These are phyloP conservation scores for Marisa cornuarietis DNA, from an alignment of 1,140 invertebrate species.

Conservation along the genomic window DNA sequence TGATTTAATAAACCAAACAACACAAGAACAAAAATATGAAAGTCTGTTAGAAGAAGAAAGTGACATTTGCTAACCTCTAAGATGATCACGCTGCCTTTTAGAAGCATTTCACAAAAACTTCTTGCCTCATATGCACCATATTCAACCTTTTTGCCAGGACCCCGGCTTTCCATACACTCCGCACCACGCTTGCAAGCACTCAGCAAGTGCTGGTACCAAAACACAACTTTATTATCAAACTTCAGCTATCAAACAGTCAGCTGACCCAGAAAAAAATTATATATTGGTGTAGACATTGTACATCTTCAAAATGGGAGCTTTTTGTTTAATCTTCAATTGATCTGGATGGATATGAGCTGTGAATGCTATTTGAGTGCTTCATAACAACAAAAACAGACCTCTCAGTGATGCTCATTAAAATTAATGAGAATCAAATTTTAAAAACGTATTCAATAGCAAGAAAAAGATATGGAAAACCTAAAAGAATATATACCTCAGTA, in stretches of 20 bases:
- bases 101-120: conserved; percentile 55
- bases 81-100: conserved; percentile 60
- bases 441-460: not conserved
- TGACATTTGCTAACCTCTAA: conserved; percentile 44
- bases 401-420: not conserved
- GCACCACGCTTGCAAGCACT: conserved; percentile 43
- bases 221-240: too few relatives aligned
- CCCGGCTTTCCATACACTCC: conserved; percentile 51
- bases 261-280: too few relatives aligned
- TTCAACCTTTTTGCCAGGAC: conserved; percentile 49
- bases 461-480: conserved; percentile 2
- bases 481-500: conserved; percentile 39
- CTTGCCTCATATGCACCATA: conserved; percentile 59
- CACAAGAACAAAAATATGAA: not conserved
- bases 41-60: not conserved
- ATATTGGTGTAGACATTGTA: not conserved
- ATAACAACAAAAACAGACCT: not conserved
- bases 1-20: too few relatives aligned
- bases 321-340: not conserved
- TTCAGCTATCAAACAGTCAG: too few relatives aligned
- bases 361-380: not conserved
- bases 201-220: conserved; percentile 35
- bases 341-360: not conserved
- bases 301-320: not conserved
- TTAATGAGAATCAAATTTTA: not conserved